phyloP scores from a whole-genome alignment of 2,113 vertebrate genomes.

The Calyptommatus sinebrachiatus region DNA sequence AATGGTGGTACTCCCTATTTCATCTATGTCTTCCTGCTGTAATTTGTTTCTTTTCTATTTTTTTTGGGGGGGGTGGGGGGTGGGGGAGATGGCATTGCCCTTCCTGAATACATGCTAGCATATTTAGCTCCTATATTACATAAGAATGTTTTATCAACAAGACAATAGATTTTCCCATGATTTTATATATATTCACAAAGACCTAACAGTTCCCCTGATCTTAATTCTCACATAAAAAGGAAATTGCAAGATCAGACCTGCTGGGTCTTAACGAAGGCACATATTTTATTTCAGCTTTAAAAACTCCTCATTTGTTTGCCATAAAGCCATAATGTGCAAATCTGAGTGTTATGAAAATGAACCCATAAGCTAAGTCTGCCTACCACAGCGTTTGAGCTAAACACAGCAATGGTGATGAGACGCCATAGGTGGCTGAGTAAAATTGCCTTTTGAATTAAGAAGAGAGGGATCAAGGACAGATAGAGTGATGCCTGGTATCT shows the following conservation, averaged over 20 bases:
- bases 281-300: constrained; percentile 58
- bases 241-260: constrained; percentile 64
- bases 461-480: constrained; percentile 30
- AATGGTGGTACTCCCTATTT: neutral
- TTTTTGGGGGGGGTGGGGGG: too few relatives aligned
- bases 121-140: constrained; percentile 48
- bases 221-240: constrained; percentile 69
- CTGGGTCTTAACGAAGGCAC: constrained; percentile 71
- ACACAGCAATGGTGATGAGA: constrained; percentile 62
- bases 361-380: constrained; percentile 68
- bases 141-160: constrained; percentile 48
- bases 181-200: constrained; percentile 57
- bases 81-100: neutral
- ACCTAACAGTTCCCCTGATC: constrained; percentile 65
- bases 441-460: constrained; percentile 52
- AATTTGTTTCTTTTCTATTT: neutral
- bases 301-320: constrained; percentile 60
- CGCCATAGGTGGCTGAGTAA: constrained; percentile 65
- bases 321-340: constrained; percentile 61
- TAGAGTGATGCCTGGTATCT: constrained; percentile 43
- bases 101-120: constrained; percentile 10
- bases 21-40: neutral
- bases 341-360: constrained; percentile 74
- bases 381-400: constrained; percentile 68
- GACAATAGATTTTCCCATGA: constrained; percentile 47